Evolutionary conservation across 37 sponge, comb jelly and placozoan species (phyloP), one percentile per base, ranked within the genome.

Genomic region (Axinella damicornis): DNA sequence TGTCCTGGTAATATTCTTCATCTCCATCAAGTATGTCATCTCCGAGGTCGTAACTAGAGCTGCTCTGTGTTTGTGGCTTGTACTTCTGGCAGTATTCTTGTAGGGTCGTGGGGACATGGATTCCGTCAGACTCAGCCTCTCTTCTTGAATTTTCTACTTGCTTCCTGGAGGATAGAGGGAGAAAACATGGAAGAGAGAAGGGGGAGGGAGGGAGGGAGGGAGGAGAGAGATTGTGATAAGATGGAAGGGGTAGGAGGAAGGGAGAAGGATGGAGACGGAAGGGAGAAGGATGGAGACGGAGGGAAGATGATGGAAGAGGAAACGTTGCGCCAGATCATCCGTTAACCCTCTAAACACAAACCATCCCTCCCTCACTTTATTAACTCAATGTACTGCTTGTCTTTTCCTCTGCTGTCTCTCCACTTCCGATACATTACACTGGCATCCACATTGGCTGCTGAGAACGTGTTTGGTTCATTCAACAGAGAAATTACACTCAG

Each of bases 401-500:
- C 97, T 53, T 95, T 94, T 30, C 84, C 92, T 83, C 91, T 85
- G 69, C 83, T 84, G 59, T 97, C 95, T 62, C 87, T 85, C 99
- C 97, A 96, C 56, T 83, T 90, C 53, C 99, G 73, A 76, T 95
- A 98, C 88, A 97, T 89, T 21, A 98, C 99, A 71, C 95, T 93
- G n/a, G 99, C 99, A 76, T 98, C 99, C 60, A 98, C 99, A 53
- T 98, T 98, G 30, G 99, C 99, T 31, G 99, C 97, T 24, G 99
- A 98, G 61, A 83, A 94, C 12, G 94, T 98, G 75, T 98, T 98
- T 74, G 99, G 99, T 69, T 97, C 97, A 71, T 96, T 98, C 54
- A 98, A 76, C 56, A 98, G 81, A 18, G 97, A 97, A 0, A 95
- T 94, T 18, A 98, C 97, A 81, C 95, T 95, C 71, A 98, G 83